Percentiles rank a stretch among this genome's conserved stretches.
Evolutionary conservation across 2,113 vertebrate genomes (phyloP).

Genomic region (Vidua chalybeata): DNA sequence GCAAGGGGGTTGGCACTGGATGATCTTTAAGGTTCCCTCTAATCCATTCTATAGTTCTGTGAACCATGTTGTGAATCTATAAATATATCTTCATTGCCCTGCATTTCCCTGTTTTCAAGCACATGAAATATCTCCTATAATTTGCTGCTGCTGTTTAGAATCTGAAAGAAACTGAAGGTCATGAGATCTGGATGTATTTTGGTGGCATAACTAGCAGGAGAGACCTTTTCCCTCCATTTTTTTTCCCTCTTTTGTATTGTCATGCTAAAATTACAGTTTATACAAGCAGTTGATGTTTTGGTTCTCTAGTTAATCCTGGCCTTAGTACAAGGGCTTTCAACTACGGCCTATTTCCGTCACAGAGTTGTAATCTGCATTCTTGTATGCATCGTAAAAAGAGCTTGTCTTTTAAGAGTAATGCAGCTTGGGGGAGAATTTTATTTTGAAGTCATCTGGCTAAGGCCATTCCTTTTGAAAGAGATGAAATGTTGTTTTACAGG

Average conservation of each 20-base stretch:
- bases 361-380: background rate
- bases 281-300: background rate
- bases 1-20: background rate
- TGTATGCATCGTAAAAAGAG: background rate
- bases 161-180: background rate
- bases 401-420: background rate
- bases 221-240: fast-evolving
- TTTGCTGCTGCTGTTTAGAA: background rate
- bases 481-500: background rate
- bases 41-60: background rate
- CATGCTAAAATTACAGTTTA: background rate
- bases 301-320: background rate
- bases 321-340: background rate
- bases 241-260: background rate
- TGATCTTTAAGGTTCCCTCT: background rate
- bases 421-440: background rate
- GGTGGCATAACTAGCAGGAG: background rate
- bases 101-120: background rate
- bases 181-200: background rate
- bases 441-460: background rate
- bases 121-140: background rate
- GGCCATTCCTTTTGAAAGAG: background rate
- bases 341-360: background rate
- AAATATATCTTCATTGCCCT: background rate
- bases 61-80: background rate